Evolutionary conservation across 2,888 invertebrate species (phyloP).

Genomic region (Gortyna flavago): DNA sequence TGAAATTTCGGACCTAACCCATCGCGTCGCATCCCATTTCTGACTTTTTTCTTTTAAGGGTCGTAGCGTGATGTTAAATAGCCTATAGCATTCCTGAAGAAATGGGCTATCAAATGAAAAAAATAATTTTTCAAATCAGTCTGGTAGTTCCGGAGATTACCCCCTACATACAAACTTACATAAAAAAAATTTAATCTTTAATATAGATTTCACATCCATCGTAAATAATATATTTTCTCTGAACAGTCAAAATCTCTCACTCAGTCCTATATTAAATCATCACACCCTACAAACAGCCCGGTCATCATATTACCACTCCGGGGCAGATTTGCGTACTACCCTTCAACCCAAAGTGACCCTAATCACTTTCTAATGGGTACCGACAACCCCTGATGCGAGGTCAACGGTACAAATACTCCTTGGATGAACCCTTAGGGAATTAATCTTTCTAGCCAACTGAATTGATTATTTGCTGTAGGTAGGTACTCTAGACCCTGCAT

Average conservation of each 20-base stretch:
- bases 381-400: conserved; percentile 43
- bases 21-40: no score
- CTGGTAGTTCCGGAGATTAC: no score
- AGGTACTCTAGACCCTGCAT: not conserved
- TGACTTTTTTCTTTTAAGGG: no score
- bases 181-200: no score
- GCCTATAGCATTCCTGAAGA: no score
- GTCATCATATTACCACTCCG: conserved; percentile 38
- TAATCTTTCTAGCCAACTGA: conserved; percentile 26
- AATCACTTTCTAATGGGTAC: conserved; percentile 60
- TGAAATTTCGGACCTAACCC: no score
- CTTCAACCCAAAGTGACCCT: conserved; percentile 43
- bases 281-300: conserved; percentile 14
- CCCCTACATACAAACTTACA: no score
- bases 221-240: not conserved
- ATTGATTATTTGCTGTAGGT: conserved; percentile 20
- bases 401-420: conserved; percentile 36
- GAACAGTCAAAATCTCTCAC: not conserved
- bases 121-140: no score
- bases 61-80: no score
- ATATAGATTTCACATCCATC: not conserved
- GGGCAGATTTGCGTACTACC: conserved; percentile 39
- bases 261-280: conserved; percentile 13
- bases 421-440: conserved; percentile 24
- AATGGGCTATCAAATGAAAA: no score